Evolutionary conservation across 1,140 invertebrate species (phyloP).

Genomic region (Lasaia peninsularis): DNA sequence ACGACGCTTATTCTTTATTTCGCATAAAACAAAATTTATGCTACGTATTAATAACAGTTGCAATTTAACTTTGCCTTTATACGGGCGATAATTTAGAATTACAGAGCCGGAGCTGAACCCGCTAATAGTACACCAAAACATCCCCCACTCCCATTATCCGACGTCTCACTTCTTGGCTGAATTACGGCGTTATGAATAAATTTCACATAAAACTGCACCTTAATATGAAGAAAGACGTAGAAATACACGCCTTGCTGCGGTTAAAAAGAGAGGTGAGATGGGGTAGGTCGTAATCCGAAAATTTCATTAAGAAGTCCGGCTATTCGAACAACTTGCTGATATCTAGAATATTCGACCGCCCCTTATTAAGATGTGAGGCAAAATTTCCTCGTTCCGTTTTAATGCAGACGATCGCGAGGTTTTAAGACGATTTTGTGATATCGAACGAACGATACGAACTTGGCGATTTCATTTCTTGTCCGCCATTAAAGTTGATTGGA

Average conservation of each 20-base stretch:
- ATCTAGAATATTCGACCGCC: slow-evolving; percentile 64
- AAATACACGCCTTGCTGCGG: slow-evolving; percentile 28
- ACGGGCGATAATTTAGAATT: slow-evolving; percentile 53
- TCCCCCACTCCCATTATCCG: slow-evolving; percentile 58
- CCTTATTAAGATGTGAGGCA: slow-evolving; percentile 61
- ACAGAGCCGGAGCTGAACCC: slow-evolving; percentile 58
- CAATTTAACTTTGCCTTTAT: slow-evolving; percentile 42
- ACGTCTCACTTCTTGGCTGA: slow-evolving; percentile 67
- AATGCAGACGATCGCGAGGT: slow-evolving; percentile 47
- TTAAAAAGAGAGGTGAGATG: slow-evolving; percentile 35
- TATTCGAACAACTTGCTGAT: slow-evolving; percentile 65
- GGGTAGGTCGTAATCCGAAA: slow-evolving; percentile 68
- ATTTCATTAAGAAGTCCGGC: slow-evolving; percentile 74
- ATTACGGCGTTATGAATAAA: slow-evolving; percentile 77
- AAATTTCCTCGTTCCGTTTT: slow-evolving; percentile 57
- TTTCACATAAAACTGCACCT: slow-evolving; percentile 75
- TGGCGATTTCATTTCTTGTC: slow-evolving; percentile 3
- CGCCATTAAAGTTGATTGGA: background rate
- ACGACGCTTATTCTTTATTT: background rate
- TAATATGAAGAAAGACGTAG: slow-evolving; percentile 50
- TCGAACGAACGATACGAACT: slow-evolving; percentile 4
- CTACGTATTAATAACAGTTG: slow-evolving; percentile 10
- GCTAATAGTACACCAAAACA: slow-evolving; percentile 65
- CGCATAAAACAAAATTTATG: background rate
- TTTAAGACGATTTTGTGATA: slow-evolving; percentile 25